Evolutionary conservation across 2,888 invertebrate species (phyloP), one percentile per base, ranked within the genome.

Genomic region (Agapetus fuscipes): DNA sequence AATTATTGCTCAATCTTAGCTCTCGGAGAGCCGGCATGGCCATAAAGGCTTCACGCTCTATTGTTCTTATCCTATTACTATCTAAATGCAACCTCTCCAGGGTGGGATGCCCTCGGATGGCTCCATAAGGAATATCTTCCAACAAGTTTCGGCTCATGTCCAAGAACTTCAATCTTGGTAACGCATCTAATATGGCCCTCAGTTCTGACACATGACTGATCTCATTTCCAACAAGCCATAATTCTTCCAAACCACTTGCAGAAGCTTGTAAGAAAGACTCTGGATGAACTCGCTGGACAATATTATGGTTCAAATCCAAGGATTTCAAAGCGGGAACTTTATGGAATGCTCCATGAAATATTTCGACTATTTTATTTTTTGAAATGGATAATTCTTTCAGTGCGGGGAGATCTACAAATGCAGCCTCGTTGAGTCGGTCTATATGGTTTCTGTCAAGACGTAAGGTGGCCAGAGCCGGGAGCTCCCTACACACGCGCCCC

Each of bases 1-100:
- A 87, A 56, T 93, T 93, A 53, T 90, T 89, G 49, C 78, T 76
- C 42, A 93, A 64, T 51, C 87, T 76, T 24, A 93, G 65, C 55
- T 89, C 88, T 49, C 88, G 69, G 25, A 93, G 61, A 0, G 87
- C 83, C 0, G 86, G 86, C 80, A 91, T 83, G 11, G 83, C 83
- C 55, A 80, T 76, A 54, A 91, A 80, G 1, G 88, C 83, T 54
- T 88, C 85, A 26, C 80, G 68, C 51, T 86, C 83, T 39, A 90
- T 78, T 34, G 75, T 72, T 42, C 75, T 75, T 34, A 90, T 71
- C 46, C 73, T 74, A 53, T 91, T 91, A 58, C 81, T 78, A 55
- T 87, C 83, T 39, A 90, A 66, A 62, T 88, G 83, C 20, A 90
- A 64, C 50, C 85, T 73, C 60, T 88, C 88, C 48, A 91, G 58